Evolutionary conservation across 2,888 invertebrate genomes (phyloP), one percentile per base, ranked within the genome.

Genomic region (Eulithis testata): DNA sequence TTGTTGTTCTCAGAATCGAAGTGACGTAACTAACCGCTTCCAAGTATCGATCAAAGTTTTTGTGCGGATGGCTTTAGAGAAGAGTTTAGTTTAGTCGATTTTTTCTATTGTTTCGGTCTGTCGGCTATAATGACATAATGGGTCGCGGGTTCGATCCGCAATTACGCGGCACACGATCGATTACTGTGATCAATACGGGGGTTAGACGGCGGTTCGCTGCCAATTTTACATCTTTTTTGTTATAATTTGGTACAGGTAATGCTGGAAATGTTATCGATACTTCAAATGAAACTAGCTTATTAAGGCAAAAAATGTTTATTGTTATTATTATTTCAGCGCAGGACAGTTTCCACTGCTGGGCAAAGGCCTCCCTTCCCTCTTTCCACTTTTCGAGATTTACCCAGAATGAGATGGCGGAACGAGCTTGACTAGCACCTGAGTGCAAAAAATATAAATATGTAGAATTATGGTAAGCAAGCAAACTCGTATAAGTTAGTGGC

Each of bases 91-190:
- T 65, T 73, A 68, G 21, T 43, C 47, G 50, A 56, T 64, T 74
- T 76, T 78, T 76, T 80, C 82, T 78, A 75, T 90, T 89, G 91
- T 92, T 89, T 91, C 87, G 90, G 88, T 88, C 89, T 86, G 88
- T 82, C 86, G 84, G 80, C 79, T 85, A 90, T 93, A 93, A 93
- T 93, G 90, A 91, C 89, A 90, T 93, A 93, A 93, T 93, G 91
- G 91, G 88, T 87, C 85, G 84, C 83, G 83, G 88, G 88, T 89
- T 87, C 87, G 90, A 88, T 87, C 88, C 90, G 88, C 92, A 91
- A 92, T 93, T 92, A 92, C 90, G 86, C 81, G 92, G 91, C 92
- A 93, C 93, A 93, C 93, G 93, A 92, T 92, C 92, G 91, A 92
- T 92, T 91, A 91, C 90, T 89, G 88, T 91, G 92, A 92, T 93